A percentile compares a stretch with the other conserved stretches of the same genome.
Conservation (phyloP, 2,113 vertebrate species). For the Stomatorhinus ivindoensis region DNA sequence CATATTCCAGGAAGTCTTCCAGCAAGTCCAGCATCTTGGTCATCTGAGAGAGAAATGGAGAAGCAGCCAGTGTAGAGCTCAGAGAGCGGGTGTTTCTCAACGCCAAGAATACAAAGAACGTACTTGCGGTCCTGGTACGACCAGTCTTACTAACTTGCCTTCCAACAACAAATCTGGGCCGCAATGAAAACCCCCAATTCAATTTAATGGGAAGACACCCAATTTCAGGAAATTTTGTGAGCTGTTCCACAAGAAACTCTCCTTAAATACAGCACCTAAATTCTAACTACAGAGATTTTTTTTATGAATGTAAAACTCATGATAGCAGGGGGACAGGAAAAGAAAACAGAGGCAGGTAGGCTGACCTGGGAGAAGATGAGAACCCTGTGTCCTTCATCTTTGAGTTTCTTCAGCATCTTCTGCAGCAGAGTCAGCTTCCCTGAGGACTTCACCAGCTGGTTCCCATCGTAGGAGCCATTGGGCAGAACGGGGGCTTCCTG, state of each 20-base stretch:
- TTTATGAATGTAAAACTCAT: background rate
- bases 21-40: slow-evolving; percentile 97
- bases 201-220: background rate
- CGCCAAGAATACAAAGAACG: background rate
- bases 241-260: background rate
- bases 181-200: background rate
- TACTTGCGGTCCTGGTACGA: background rate
- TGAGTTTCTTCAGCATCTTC: slow-evolving; percentile 92
- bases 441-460: slow-evolving; percentile 87
- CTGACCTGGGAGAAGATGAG: slow-evolving; percentile 95
- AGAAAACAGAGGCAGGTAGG: background rate
- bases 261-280: background rate
- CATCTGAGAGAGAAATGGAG: slow-evolving; percentile 65
- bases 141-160: background rate
- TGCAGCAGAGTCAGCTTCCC: slow-evolving; percentile 94
- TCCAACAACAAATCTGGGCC: background rate
- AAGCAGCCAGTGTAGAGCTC: background rate
- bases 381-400: slow-evolving; percentile 87
- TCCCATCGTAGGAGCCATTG: slow-evolving; percentile 94
- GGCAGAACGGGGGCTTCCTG: slow-evolving; percentile 90
- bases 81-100: background rate
- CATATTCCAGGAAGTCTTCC: slow-evolving; percentile 91
- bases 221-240: background rate
- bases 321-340: background rate
- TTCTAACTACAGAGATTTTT: background rate